A percentile compares a stretch with the other conserved stretches of the same genome.
These are phyloP conservation scores for Pemphigus obesinymphae DNA, from an alignment of 1,140 invertebrate genomes.

Conservation along the genomic window DNA sequence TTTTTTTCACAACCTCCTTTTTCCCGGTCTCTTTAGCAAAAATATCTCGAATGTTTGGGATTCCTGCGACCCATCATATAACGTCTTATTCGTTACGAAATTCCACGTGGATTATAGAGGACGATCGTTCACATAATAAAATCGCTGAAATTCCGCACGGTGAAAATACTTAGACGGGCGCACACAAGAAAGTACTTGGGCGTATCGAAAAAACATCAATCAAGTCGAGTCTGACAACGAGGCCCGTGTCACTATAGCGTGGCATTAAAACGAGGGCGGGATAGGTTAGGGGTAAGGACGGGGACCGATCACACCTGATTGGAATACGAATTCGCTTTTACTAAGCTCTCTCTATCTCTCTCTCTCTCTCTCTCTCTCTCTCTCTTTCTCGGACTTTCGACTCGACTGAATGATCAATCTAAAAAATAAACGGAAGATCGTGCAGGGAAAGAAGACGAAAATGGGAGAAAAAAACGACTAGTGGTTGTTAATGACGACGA, in stretches of 20 bases:
- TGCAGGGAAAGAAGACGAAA: neutral
- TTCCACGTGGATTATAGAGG: neutral
- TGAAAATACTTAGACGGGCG: neutral
- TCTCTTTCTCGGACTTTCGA: neutral
- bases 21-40: neutral
- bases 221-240: slow-evolving; percentile 2
- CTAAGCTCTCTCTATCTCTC: neutral
- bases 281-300: too few species aligned
- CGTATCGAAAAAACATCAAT: slow-evolving; percentile 29
- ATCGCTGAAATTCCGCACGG: neutral
- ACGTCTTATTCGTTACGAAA: slow-evolving; percentile 34
- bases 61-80: neutral
- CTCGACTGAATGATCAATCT: slow-evolving; percentile 21
- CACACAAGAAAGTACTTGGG: neutral
- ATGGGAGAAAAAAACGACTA: neutral
- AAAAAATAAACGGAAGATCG: slow-evolving; percentile 10
- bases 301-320: slow-evolving; percentile 30
- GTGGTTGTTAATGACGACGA: neutral
- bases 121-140: slow-evolving; percentile 33
- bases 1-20: neutral
- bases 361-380: too few species aligned
- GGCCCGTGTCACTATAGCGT: neutral
- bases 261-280: neutral
- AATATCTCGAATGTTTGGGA: neutral
- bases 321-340: slow-evolving; percentile 22